phyloP scores from a whole-genome alignment of 2,113 vertebrate species.

The Indri indri region DNA sequence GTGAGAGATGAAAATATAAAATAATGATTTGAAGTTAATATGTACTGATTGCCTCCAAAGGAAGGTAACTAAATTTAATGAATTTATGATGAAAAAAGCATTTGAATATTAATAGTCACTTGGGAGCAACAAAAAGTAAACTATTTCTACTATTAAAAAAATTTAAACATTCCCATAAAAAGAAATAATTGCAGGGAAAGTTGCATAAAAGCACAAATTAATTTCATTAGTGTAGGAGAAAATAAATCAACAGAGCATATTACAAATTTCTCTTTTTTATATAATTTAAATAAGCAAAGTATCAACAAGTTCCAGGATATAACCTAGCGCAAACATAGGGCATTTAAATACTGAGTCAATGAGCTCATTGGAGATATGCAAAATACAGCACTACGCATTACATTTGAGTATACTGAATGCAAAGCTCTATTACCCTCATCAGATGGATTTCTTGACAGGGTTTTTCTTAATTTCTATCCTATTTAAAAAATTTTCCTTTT shows the following conservation, averaged over 20 bases:
- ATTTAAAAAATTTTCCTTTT: background rate
- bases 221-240: background rate
- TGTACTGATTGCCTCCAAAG: background rate
- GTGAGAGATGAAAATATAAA: background rate
- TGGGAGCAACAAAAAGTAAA: background rate
- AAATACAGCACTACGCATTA: fast-evolving
- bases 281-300: background rate
- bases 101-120: background rate
- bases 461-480: background rate
- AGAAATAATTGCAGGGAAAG: background rate
- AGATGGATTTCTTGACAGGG: background rate
- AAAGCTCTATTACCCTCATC: background rate
- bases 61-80: background rate
- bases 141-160: background rate
- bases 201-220: background rate
- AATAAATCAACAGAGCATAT: background rate
- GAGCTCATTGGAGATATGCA: background rate
- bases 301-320: background rate
- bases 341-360: background rate
- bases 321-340: background rate
- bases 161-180: background rate
- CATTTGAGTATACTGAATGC: background rate
- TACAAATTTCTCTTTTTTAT: background rate
- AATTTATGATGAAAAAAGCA: background rate
- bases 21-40: background rate